Evolutionary conservation across 2,888 invertebrate species (phyloP).

Genomic region (Diachrysia chrysitis): DNA sequence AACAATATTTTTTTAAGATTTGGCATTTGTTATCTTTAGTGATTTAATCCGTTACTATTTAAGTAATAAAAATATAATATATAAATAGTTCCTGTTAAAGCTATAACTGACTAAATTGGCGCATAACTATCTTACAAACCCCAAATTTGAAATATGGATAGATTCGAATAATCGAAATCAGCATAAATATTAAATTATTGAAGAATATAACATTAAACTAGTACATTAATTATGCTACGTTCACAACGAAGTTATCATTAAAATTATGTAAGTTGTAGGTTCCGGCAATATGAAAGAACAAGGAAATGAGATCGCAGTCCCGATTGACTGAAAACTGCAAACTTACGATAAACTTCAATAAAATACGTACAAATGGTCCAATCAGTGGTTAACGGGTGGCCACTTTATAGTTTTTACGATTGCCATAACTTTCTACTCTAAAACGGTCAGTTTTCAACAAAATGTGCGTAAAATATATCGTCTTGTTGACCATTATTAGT

Average conservation of each 20-base stretch:
- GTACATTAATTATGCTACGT: not conserved
- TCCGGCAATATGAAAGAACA: constrained; percentile 13
- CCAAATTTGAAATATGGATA: not conserved
- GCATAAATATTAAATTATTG: not conserved
- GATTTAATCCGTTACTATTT: too few relatives aligned
- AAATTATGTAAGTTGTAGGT: constrained; percentile 12
- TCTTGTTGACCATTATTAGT: constrained; percentile 62
- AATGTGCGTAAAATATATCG: constrained; percentile 76
- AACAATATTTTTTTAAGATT: too few relatives aligned
- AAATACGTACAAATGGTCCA: constrained; percentile 68
- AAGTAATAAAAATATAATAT: too few relatives aligned
- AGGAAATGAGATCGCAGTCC: constrained; percentile 26
- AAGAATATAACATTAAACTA: not conserved
- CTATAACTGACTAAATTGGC: too few relatives aligned
- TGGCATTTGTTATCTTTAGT: too few relatives aligned
- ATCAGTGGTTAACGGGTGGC: constrained; percentile 75
- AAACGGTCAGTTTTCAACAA: constrained; percentile 69
- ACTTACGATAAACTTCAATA: constrained; percentile 48
- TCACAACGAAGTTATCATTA: not conserved
- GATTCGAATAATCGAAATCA: not conserved
- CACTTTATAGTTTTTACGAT: constrained; percentile 63
- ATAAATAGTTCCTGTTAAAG: too few relatives aligned
- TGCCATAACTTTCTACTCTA: constrained; percentile 62
- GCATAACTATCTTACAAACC: not conserved
- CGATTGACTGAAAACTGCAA: constrained; percentile 20